A percentile compares a stretch with the other conserved stretches of the same genome.
phyloP scores from a whole-genome alignment of 1,140 invertebrate genomes.

The Ceratitis capitata region DNA sequence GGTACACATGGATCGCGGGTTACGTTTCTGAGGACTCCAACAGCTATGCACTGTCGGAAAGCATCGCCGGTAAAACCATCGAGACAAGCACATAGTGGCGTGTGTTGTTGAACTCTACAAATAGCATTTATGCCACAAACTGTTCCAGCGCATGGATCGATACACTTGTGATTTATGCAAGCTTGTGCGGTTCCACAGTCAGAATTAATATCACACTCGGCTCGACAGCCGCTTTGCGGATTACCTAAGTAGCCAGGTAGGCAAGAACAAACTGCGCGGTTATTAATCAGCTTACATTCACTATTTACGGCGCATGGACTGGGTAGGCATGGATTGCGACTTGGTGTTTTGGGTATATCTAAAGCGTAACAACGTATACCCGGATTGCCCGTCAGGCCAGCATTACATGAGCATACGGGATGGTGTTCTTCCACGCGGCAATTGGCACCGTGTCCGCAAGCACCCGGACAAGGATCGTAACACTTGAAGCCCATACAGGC shows the following conservation, averaged over 20 bases:
- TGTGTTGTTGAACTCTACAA: conserved; percentile 80
- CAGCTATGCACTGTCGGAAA: conserved; percentile 77
- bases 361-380: conserved; percentile 75
- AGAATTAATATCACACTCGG: conserved; percentile 80
- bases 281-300: conserved; percentile 74
- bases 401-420: conserved; percentile 79
- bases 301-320: conserved; percentile 83
- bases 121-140: conserved; percentile 80
- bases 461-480: conserved; percentile 81
- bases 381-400: conserved; percentile 78
- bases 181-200: conserved; percentile 78
- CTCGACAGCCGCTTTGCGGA: conserved; percentile 77
- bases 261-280: conserved; percentile 80
- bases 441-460: conserved; percentile 78
- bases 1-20: conserved; percentile 74
- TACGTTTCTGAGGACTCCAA: conserved; percentile 69
- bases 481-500: conserved; percentile 83
- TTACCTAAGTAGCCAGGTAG: conserved; percentile 77
- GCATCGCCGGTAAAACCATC: conserved; percentile 83
- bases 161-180: conserved; percentile 81
- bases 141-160: conserved; percentile 79
- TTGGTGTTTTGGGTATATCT: conserved; percentile 65
- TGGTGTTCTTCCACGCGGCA: conserved; percentile 79
- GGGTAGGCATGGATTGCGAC: conserved; percentile 75
- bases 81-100: conserved; percentile 78